These are phyloP conservation scores for Drosophila melanosoma DNA, from an alignment of 2,888 invertebrate species.

Conservation along the genomic window DNA sequence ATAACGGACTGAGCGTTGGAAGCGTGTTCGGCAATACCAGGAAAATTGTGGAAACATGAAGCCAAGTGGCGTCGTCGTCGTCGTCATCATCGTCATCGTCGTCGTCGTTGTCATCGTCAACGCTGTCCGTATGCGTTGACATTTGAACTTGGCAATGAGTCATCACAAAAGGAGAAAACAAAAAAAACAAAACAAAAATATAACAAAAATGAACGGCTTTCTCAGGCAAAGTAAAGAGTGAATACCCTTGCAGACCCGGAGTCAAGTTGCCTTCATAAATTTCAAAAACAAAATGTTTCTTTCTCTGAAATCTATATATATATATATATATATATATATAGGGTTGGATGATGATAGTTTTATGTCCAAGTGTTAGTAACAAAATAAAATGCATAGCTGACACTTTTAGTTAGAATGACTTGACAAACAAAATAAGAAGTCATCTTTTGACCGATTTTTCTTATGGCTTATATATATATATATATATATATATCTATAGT, in stretches of 20 bases:
- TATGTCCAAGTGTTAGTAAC: background rate
- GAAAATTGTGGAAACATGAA: slow-evolving; percentile 60
- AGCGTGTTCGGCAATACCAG: slow-evolving; percentile 35
- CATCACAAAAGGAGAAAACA: slow-evolving; percentile 55
- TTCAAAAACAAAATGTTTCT: background rate
- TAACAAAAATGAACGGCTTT: background rate
- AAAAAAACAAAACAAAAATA: slow-evolving; percentile 6
- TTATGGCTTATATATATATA: background rate
- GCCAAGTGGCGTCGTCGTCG: slow-evolving; percentile 40
- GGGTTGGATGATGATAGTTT: background rate
- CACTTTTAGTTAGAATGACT: background rate
- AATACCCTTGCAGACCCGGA: background rate
- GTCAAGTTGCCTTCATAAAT: background rate
- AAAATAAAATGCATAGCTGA: background rate
- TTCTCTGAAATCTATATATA: background rate
- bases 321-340: background rate
- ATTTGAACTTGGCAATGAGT: slow-evolving; percentile 73
- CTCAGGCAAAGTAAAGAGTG: background rate
- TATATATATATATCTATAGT: no score
- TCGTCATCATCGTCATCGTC: slow-evolving; percentile 12
- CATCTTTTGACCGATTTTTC: background rate
- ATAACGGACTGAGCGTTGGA: slow-evolving; percentile 43
- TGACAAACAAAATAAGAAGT: background rate
- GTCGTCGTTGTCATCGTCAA: background rate
- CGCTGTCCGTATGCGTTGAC: slow-evolving; percentile 48